Conservation (phyloP, 2,888 invertebrate genomes). For the Pseudococcus longispinus region DNA sequence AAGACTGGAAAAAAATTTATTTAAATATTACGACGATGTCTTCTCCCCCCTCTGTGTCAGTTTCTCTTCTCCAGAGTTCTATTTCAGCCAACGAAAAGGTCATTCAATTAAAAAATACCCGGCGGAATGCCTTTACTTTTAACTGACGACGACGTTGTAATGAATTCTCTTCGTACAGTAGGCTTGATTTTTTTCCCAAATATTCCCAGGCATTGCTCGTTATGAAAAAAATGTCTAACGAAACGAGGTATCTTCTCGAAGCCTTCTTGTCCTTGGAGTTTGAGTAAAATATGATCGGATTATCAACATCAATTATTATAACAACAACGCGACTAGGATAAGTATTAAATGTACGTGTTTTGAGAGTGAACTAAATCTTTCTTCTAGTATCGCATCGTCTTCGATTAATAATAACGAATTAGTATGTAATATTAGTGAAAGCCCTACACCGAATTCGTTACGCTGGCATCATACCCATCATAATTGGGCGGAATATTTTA, state of each 20-base stretch:
- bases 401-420: background rate
- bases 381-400: background rate
- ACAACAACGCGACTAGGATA: no score
- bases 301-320: no score
- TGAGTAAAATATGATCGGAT: no score
- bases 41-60: background rate
- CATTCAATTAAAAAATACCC: conserved; percentile 14
- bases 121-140: background rate
- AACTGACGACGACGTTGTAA: background rate
- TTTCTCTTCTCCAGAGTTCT: background rate
- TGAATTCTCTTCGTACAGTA: background rate
- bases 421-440: background rate
- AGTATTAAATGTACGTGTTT: background rate
- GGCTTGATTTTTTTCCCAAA: background rate
- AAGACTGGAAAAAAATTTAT: background rate
- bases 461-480: no score
- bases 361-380: background rate
- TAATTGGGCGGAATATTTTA: conserved; percentile 11
- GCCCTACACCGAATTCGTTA: background rate
- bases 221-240: no score
- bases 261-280: no score
- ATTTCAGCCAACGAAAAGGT: background rate
- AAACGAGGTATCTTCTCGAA: no score
- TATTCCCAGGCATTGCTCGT: no score
- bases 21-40: background rate